phyloP scores from a whole-genome alignment of 2,888 invertebrate genomes.

The Aphrophora alni region DNA sequence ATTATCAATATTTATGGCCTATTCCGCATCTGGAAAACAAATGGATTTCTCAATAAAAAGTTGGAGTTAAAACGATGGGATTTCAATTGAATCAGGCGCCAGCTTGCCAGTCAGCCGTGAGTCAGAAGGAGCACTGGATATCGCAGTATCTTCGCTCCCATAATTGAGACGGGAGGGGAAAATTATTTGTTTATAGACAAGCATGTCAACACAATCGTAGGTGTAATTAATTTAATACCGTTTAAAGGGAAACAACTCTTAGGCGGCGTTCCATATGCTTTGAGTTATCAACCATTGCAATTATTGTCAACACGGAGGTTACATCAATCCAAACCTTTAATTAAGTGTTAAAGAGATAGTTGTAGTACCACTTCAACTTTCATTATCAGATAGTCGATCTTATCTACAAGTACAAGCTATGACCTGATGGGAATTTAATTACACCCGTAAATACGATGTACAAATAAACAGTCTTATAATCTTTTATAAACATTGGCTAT shows the following conservation, averaged over 20 bases:
- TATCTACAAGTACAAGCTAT: background rate
- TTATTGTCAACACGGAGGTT: background rate
- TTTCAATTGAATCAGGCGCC: background rate
- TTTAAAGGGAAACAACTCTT: background rate
- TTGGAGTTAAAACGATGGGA: background rate
- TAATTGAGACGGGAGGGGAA: background rate
- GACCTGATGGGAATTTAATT: background rate
- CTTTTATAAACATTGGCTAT: no score
- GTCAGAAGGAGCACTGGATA: background rate
- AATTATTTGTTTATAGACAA: background rate
- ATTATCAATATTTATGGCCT: background rate
- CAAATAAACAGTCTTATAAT: background rate
- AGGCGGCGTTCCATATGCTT: background rate
- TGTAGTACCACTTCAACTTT: background rate
- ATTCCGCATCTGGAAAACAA: background rate
- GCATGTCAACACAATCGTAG: background rate
- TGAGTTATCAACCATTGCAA: background rate
- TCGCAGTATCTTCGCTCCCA: background rate
- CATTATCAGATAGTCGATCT: background rate
- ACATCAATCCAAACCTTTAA: background rate
- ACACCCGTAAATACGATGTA: background rate
- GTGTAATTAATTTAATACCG: background rate
- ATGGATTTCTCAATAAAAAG: background rate
- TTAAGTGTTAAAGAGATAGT: background rate
- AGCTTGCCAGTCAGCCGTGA: background rate